These are phyloP conservation scores for Catostomus latipinnis DNA, from an alignment of 2,797 vertebrate genomes.

Conservation along the genomic window DNA sequence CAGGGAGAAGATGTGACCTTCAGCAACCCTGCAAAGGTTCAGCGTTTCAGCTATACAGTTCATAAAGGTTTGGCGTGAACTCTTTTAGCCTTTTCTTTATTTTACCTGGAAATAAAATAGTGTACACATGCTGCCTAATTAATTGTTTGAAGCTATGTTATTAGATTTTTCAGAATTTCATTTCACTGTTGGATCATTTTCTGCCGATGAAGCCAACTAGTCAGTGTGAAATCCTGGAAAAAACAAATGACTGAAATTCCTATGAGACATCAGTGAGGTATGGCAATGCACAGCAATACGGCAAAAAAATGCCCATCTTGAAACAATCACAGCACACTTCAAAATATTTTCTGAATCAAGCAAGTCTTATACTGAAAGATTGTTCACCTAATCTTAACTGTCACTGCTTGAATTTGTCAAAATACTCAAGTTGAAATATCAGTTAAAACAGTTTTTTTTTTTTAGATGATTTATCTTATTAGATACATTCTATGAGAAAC, in stretches of 20 bases:
- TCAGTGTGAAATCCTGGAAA: slow-evolving; percentile 16
- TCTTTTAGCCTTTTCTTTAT: slow-evolving; percentile 18
- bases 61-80: slow-evolving; percentile 52
- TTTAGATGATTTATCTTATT: too few species aligned
- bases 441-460: too few species aligned
- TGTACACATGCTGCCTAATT: slow-evolving; percentile 14
- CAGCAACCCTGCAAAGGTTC: slow-evolving; percentile 66
- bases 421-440: too few species aligned
- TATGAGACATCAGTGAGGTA: slow-evolving; percentile 27
- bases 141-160: background rate
- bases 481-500: too few species aligned
- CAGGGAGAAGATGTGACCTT: slow-evolving; percentile 75
- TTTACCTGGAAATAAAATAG: background rate
- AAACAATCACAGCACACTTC: too few species aligned
- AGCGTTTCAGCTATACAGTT: slow-evolving; percentile 56
- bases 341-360: too few species aligned
- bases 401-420: too few species aligned
- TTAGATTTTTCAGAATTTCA: slow-evolving; percentile 16
- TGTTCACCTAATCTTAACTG: too few species aligned
- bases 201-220: slow-evolving; percentile 5
- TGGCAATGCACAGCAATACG: background rate
- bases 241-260: slow-evolving; percentile 31
- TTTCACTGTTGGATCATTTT: background rate
- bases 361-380: too few species aligned
- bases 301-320: too few species aligned